These are phyloP conservation scores for Brachyrhaphis roseni DNA, from an alignment of 2,797 vertebrate species.

Conservation along the genomic window DNA sequence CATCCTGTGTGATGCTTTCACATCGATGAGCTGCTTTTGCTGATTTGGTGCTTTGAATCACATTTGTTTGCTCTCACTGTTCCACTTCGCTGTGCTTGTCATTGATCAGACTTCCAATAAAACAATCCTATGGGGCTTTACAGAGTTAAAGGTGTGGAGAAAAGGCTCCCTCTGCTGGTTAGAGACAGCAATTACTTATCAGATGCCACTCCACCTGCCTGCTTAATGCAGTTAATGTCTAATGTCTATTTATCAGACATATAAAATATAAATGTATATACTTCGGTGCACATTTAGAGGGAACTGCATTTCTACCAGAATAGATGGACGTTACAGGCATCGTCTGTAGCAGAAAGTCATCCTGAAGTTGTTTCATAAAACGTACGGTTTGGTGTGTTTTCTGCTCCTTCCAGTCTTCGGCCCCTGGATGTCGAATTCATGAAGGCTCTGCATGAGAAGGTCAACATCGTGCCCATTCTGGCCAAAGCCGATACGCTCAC, in stretches of 20 bases:
- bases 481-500: constrained; percentile 97
- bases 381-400: background rate
- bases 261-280: background rate
- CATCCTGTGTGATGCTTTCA: constrained; percentile 40
- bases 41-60: constrained; percentile 43
- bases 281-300: background rate
- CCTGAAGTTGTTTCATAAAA: background rate
- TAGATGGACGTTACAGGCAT: background rate
- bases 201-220: background rate
- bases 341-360: constrained; percentile 3
- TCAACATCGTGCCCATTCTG: constrained; percentile 95
- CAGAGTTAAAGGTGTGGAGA: constrained; percentile 26
- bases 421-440: constrained; percentile 97
- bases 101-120: constrained; percentile 25
- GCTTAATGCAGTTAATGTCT: no score
- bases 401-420: constrained; percentile 82
- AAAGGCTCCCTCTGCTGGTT: constrained; percentile 63
- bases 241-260: background rate
- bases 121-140: constrained; percentile 34
- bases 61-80: constrained; percentile 24
- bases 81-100: constrained; percentile 38
- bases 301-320: background rate
- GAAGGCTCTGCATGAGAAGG: constrained; percentile 94
- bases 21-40: constrained; percentile 39
- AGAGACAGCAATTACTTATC: constrained; percentile 19